Evolutionary conservation across 1,140 invertebrate species (phyloP).

Genomic region (Mylabris phalerata): DNA sequence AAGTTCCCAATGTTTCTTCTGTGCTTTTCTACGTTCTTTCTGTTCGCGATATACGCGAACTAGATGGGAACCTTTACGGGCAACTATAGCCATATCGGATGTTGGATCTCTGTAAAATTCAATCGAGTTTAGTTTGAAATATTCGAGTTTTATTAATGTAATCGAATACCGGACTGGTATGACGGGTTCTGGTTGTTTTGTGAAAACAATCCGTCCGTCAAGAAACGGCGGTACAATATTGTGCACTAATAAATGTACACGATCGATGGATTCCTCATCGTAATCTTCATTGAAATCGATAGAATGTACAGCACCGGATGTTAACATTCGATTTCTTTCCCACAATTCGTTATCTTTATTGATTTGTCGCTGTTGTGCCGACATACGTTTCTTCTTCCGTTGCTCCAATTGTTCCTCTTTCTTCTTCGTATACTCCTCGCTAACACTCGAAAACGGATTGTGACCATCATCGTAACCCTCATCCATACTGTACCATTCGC

Average conservation of each 20-base stretch:
- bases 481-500: constrained; percentile 96
- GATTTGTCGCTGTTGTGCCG: constrained; percentile 89
- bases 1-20: constrained; percentile 98
- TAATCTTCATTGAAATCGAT: constrained; percentile 88
- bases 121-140: not conserved
- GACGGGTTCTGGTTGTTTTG: constrained; percentile 96
- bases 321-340: constrained; percentile 97
- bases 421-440: constrained; percentile 82
- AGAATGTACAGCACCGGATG: constrained; percentile 91
- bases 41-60: constrained; percentile 90
- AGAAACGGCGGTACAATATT: constrained; percentile 99
- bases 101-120: constrained; percentile 74
- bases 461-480: constrained; percentile 90
- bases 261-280: constrained; percentile 83
- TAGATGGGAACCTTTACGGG: constrained; percentile 89
- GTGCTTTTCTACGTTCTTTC: constrained; percentile 91
- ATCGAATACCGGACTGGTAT: constrained; percentile 67
- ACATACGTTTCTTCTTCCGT: constrained; percentile 82
- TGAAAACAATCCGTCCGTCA: constrained; percentile 97
- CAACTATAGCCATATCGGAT: constrained; percentile 94
- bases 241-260: constrained; percentile 94
- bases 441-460: constrained; percentile 86
- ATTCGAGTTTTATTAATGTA: not conserved
- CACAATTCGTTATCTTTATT: constrained; percentile 98
- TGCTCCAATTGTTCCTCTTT: constrained; percentile 90